Evolutionary conservation across 2,113 vertebrate genomes (phyloP), one percentile per base, ranked within the genome.

Genomic region (Gallinago undulata): DNA sequence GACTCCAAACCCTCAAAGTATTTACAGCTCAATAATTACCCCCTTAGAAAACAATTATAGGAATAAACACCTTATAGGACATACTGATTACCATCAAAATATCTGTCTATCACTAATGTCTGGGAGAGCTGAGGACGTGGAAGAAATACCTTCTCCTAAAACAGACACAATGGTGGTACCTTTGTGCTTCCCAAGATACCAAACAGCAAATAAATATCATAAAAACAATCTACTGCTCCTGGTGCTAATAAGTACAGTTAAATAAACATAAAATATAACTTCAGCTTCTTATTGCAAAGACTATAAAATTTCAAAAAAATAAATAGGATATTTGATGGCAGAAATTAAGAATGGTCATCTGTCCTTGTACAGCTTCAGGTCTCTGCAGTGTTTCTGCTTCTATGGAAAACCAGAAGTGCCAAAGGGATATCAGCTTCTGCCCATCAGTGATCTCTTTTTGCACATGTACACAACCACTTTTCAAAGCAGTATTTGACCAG

Each of bases 131-230:
- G 37, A 55, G 83, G 9, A 51, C 9, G 53, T 0, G 1, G 31
- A 11, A 78, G 35, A 76, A 63, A 25, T 1, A 43, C 5, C 3
- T 50, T 41, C 30, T 37, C 10, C 21, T 39, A n/a, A 50, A 55
- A 7, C 27, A 43, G 28, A 37, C 18, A 23, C 10, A 33, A 7
- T 1, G 10, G 4, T 27, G 7, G 18, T 19, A 69, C 15, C 23
- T 37, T 78, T 53, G 25, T 39, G 37, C 55, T 63, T 81, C 55
- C 75, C 17, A 39, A 19, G 35, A n/a, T 6, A 63, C 8, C 23
- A 82, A 89, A 69, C 0, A 6, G 3, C 39, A 73, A 13, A 60
- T 12, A 30, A 73, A 39, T 1, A 2, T 1, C 11, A 18, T 10
- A n/a, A 55, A n/a, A 70, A 1, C 10, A 27, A 70, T 19, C 62